phyloP scores from a whole-genome alignment of 2,797 vertebrate species.

The Aeoliscus strigatus region DNA sequence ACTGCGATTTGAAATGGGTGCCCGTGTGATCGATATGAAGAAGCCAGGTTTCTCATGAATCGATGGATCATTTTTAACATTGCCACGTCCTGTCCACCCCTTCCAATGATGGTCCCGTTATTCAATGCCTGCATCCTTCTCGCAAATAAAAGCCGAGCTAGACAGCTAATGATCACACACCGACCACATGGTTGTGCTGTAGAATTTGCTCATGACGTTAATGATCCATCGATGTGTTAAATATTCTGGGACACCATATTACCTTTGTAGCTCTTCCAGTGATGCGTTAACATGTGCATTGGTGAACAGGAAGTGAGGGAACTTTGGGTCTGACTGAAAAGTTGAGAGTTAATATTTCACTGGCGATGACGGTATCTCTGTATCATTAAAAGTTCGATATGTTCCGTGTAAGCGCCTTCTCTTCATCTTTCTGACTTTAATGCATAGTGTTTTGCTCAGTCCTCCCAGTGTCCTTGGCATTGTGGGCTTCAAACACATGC shows the following conservation, averaged over 20 bases:
- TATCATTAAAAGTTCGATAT: slow-evolving; percentile 75
- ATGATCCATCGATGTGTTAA: too few species aligned
- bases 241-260: background rate
- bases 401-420: slow-evolving; percentile 56
- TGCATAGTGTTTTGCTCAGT: slow-evolving; percentile 68
- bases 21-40: too few species aligned
- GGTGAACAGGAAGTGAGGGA: slow-evolving; percentile 49
- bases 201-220: too few species aligned
- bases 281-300: slow-evolving; percentile 42
- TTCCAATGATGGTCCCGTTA: too few species aligned
- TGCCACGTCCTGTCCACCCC: too few species aligned
- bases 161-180: too few species aligned
- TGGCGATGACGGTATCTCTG: slow-evolving; percentile 52
- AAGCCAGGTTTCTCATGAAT: too few species aligned
- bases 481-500: slow-evolving; percentile 78
- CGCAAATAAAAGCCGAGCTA: too few species aligned
- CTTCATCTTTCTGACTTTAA: slow-evolving; percentile 71
- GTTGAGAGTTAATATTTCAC: slow-evolving; percentile 53
- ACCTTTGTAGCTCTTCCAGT: slow-evolving; percentile 55
- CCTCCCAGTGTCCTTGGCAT: slow-evolving; percentile 75
- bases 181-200: too few species aligned
- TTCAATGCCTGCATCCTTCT: too few species aligned
- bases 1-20: too few species aligned
- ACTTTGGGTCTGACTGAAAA: slow-evolving; percentile 47
- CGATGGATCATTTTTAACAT: too few species aligned